phyloP scores from a whole-genome alignment of 2,888 invertebrate genomes.

The Stenoptilia bipunctidactyla region DNA sequence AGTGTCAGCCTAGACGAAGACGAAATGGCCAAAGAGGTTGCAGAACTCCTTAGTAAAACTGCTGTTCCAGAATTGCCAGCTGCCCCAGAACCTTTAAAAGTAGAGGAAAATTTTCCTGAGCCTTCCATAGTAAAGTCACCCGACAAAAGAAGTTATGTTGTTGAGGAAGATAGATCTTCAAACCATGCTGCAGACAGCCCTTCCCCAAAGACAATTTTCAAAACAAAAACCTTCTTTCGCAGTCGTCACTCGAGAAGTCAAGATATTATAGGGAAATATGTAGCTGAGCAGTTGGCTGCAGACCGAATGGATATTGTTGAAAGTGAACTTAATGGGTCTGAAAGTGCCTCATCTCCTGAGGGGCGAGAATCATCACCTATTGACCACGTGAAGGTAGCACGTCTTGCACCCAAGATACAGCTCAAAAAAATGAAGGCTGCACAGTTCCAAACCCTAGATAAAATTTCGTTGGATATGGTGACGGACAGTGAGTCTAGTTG shows the following conservation, averaged over 20 bases:
- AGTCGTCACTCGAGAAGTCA: conserved; percentile 66
- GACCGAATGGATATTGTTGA: conserved; percentile 54
- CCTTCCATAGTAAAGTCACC: conserved; percentile 58
- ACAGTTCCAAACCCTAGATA: conserved; percentile 30
- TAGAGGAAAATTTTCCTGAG: conserved; percentile 73
- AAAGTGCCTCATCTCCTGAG: conserved; percentile 44
- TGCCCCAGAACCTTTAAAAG: conserved; percentile 59
- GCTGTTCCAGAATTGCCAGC: conserved; percentile 69
- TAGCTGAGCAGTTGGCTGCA: conserved; percentile 58
- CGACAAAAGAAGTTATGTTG: conserved; percentile 36
- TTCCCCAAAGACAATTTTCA: conserved; percentile 60
- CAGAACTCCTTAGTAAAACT: conserved; percentile 73
- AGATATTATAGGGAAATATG: conserved; percentile 66
- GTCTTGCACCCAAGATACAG: conserved; percentile 66
- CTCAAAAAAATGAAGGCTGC: conserved; percentile 64
- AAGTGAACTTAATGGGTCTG: conserved; percentile 50
- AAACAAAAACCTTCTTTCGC: conserved; percentile 69
- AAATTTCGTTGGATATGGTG: neutral
- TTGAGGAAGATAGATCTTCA: conserved; percentile 15
- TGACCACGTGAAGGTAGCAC: conserved; percentile 68
- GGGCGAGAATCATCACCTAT: conserved; percentile 49
- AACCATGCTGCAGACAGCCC: conserved; percentile 24
- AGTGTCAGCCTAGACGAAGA: conserved; percentile 53
- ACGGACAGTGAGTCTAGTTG: too few species aligned
- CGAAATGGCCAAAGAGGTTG: conserved; percentile 69